Percentiles rank a stretch among this genome's conserved stretches.
Evolutionary conservation across 2,113 vertebrate species (phyloP).

Genomic region (Parus major): DNA sequence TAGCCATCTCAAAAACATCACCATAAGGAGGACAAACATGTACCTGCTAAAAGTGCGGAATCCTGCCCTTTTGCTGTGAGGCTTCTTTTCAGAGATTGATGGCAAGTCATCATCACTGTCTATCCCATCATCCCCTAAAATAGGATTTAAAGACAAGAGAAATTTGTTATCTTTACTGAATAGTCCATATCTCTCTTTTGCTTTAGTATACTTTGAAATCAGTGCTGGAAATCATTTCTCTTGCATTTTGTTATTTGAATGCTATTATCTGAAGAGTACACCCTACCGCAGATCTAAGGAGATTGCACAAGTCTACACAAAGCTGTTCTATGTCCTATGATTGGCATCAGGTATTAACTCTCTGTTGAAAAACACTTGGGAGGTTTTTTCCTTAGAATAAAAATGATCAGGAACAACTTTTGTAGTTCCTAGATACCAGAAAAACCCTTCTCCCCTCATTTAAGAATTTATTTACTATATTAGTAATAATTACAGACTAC

Average conservation of each 20-base stretch:
- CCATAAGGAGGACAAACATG: not conserved
- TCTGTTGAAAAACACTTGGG: not conserved
- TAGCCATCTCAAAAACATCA: not conserved
- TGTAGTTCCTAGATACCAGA: not conserved
- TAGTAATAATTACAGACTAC: not conserved
- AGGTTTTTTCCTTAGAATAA: not conserved
- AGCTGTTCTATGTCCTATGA: not conserved
- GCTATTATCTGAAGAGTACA: not conserved
- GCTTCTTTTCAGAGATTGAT: constrained; percentile 67
- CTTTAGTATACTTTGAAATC: not conserved
- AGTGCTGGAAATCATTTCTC: not conserved
- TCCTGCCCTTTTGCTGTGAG: constrained; percentile 18
- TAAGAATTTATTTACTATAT: not conserved
- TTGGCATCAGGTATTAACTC: not conserved
- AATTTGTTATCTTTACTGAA: not conserved
- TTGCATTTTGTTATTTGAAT: not conserved
- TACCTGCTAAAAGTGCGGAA: constrained; percentile 81
- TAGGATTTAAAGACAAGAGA: constrained; percentile 27
- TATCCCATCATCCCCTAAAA: constrained; percentile 75
- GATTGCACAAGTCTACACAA: not conserved
- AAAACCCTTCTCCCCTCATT: not conserved
- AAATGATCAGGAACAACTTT: not conserved
- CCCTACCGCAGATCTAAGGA: not conserved
- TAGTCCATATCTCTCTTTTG: fast-evolving
- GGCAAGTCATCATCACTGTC: constrained; percentile 82